Evolutionary conservation across 64 coral and sea anemone species (phyloP), one percentile per base, ranked within the genome.

Genomic region (Actinia equina): DNA sequence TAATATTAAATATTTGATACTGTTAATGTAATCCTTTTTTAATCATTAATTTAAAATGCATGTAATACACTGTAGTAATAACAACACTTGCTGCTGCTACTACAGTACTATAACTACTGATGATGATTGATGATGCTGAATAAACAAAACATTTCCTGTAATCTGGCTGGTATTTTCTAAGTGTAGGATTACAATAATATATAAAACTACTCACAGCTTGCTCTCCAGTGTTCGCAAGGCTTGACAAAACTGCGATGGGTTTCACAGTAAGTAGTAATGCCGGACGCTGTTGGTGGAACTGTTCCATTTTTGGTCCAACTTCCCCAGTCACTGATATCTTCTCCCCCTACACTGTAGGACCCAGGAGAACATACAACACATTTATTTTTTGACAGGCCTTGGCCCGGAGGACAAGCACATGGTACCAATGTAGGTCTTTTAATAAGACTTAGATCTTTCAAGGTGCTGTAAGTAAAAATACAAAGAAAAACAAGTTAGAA

Each of bases 301-400:
- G 90, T 87, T 10, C 90, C 90, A 87, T 92, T 92, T 2, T 57
- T 57, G 25, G 90, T 82, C 90, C 90, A 92, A 17, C 53, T 63
- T 17, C 26, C 80, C 90, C 90, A 92, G 77, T 92, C 77, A 44
- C 77, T 87, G 19, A 92, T 82, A 58, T 77, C 46, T 59, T 92
- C 85, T 13, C 90, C 90, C 11, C 85, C 85, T 52, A 85, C 19
- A 26, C 85, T 83, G 80, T 70, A 92, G 10, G 13, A 11, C 8
- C 90, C 90, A 18, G 18, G 7, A 3, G 17, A 0, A 83, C 90
- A 92, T 5, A n/a, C 3, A 17, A 8, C 11, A 83, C 90, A 92
- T 10, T 59, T 26, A 8, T 7, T 14, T 16, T 42, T 71, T 18
- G 58, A 4, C 5, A 92, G 44, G 3, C 90, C 90, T 26, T 61